Evolutionary conservation across 2,113 vertebrate genomes (phyloP), one percentile per base, ranked within the genome.

Genomic region (Poecilia latipinna): DNA sequence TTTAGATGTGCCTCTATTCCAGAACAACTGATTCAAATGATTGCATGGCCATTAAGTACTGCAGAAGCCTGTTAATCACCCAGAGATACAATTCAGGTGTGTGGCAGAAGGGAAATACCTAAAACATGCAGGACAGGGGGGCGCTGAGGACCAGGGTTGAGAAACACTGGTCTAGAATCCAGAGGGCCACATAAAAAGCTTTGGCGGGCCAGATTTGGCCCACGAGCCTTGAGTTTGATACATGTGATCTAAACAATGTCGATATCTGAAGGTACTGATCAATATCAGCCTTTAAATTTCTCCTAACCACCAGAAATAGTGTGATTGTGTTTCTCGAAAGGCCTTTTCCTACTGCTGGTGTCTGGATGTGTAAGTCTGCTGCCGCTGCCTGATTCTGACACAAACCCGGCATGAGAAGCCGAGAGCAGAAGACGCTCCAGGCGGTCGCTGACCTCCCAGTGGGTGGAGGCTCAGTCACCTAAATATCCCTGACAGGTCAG

Each of bases 401-500:
- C 31, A 17, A 70, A 72, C 54, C 37, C 75, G 28, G 63, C 75
- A 3, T 57, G 80, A 82, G 66, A 54, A 33, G 15, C 48, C 57
- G 65, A 68, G 62, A 76, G 66, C 82, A 42, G 66, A 8, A 78
- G 78, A 32, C 7, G 4, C 76, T 61, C 65, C 13, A 8, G 83
- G 77, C 42, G 2, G 78, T 35, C 44, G 0, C 3, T 0, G n/a
- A 72, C 75, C 68, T 72, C 83, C 72, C 65, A 42, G 37, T 32
- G 61, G 26, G 57, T 71, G 72, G 77, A 85, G 15, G 70, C 12
- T 17, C 44, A 42, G 32, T 48, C 0, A 0, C 37, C 65, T 82
- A 69, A 85, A 66, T 22, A 4, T 57, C 22, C 74, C 39, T 74
- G 86, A 88, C 82, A 85, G 48, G 67, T 61, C 63, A 7, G 48